Percentiles rank a stretch among this genome's conserved stretches.
These are phyloP conservation scores for Mnemiopsis leidyi DNA, from an alignment of 37 sponge, comb jelly and placozoan species.

Conservation along the genomic window DNA sequence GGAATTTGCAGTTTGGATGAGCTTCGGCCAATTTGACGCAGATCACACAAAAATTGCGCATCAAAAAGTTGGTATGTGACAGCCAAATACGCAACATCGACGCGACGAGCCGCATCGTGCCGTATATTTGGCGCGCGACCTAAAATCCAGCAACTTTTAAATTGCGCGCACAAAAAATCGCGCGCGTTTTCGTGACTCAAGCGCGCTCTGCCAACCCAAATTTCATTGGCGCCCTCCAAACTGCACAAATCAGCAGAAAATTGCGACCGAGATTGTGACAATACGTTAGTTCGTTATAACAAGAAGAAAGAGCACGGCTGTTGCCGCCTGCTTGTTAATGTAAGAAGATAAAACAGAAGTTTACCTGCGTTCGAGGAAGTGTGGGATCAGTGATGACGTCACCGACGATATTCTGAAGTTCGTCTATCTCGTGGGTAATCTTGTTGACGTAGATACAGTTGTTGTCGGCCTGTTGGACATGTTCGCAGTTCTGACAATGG, in stretches of 20 bases:
- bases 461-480: slow-evolving; percentile 79
- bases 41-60: background rate
- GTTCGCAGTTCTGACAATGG: slow-evolving; percentile 94
- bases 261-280: slow-evolving; percentile 1
- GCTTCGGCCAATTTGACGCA: too few species aligned
- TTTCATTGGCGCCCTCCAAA: background rate
- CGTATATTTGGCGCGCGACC: background rate
- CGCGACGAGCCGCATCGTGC: background rate
- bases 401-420: slow-evolving; percentile 93
- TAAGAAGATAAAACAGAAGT: background rate
- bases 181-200: background rate
- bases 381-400: slow-evolving; percentile 98
- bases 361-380: slow-evolving; percentile 86
- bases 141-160: background rate
- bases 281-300: too few species aligned
- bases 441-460: slow-evolving; percentile 98
- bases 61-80: background rate
- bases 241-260: background rate
- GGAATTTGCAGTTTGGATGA: too few species aligned
- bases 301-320: background rate
- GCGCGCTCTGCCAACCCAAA: background rate
- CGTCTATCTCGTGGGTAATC: slow-evolving; percentile 97
- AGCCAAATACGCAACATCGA: background rate
- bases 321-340: background rate
- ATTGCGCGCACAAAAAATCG: background rate